Evolutionary conservation across 2,113 vertebrate species (phyloP).

Genomic region (Nannobrachium achirus): DNA sequence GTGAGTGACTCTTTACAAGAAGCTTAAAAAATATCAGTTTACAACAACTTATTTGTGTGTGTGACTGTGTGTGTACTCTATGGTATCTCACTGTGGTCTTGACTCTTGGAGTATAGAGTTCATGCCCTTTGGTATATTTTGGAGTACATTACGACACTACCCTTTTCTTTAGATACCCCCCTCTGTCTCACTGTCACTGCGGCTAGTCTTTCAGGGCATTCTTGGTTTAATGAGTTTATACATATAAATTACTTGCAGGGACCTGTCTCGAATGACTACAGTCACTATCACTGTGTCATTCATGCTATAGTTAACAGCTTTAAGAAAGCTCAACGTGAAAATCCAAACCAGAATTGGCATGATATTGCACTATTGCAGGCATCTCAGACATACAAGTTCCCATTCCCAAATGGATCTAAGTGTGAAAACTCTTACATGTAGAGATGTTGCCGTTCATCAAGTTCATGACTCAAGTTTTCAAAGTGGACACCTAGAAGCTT

Average conservation of each 20-base stretch:
- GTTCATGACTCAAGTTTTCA: too few species aligned
- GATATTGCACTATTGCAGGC: not conserved
- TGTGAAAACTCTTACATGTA: too few species aligned
- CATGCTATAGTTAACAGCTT: not conserved
- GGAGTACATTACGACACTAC: slow-evolving; percentile 38
- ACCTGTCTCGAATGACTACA: slow-evolving; percentile 39
- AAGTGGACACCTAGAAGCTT: too few species aligned
- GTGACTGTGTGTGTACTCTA: not conserved
- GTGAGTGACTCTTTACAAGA: slow-evolving; percentile 10
- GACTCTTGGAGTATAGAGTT: slow-evolving; percentile 33
- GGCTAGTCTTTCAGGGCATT: slow-evolving; percentile 62
- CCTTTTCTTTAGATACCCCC: slow-evolving; percentile 24
- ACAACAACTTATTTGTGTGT: not conserved
- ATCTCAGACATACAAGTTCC: too few species aligned
- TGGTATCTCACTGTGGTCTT: slow-evolving; percentile 1
- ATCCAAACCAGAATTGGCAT: not conserved
- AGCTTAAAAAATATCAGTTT: not conserved
- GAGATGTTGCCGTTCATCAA: too few species aligned
- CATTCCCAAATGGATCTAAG: too few species aligned
- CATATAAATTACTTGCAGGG: slow-evolving; percentile 52
- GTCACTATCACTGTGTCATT: slow-evolving; percentile 14
- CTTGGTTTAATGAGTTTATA: slow-evolving; percentile 58
- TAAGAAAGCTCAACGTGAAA: not conserved
- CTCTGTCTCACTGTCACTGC: slow-evolving; percentile 6
- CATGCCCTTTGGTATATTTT: slow-evolving; percentile 31